phyloP scores from a whole-genome alignment of 1,140 invertebrate species.

The Heliothis virescens region DNA sequence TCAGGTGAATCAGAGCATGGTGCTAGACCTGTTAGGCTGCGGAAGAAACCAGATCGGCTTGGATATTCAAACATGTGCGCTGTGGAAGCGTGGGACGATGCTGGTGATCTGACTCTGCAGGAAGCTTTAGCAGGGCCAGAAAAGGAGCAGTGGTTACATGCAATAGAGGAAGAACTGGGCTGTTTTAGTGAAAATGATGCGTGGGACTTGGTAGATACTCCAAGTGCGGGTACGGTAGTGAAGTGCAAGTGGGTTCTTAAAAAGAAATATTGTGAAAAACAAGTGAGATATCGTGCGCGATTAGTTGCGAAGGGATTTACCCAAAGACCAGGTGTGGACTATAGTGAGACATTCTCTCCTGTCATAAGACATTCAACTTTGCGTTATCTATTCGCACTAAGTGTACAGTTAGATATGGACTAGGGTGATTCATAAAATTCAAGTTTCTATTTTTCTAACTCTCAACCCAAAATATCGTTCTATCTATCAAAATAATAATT shows the following conservation, averaged over 20 bases:
- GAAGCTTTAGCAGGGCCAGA: slow-evolving; percentile 9
- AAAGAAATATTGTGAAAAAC: slow-evolving; percentile 47
- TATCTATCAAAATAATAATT: too few relatives aligned
- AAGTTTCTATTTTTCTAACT: too few relatives aligned
- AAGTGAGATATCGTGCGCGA: slow-evolving; percentile 65
- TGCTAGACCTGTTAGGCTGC: too few relatives aligned
- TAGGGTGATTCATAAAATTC: too few relatives aligned
- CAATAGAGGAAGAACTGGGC: background rate
- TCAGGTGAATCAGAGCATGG: too few relatives aligned
- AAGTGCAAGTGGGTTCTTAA: too few relatives aligned
- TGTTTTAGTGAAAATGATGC: background rate
- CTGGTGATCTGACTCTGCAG: too few relatives aligned
- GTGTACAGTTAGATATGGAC: slow-evolving; percentile 63
- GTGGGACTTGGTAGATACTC: slow-evolving; percentile 10
- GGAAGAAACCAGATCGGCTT: background rate
- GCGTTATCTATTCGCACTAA: slow-evolving; percentile 66
- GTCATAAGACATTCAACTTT: slow-evolving; percentile 66
- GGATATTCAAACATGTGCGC: background rate
- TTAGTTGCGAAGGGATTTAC: slow-evolving; percentile 74
- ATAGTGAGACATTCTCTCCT: slow-evolving; percentile 70
- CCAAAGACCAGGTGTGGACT: slow-evolving; percentile 75
- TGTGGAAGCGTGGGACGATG: background rate
- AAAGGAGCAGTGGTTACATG: background rate
- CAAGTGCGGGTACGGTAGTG: slow-evolving; percentile 53
- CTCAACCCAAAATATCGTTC: too few relatives aligned